Conservation (phyloP, 1,140 invertebrate species). For the Geopemphigus sp. region DNA sequence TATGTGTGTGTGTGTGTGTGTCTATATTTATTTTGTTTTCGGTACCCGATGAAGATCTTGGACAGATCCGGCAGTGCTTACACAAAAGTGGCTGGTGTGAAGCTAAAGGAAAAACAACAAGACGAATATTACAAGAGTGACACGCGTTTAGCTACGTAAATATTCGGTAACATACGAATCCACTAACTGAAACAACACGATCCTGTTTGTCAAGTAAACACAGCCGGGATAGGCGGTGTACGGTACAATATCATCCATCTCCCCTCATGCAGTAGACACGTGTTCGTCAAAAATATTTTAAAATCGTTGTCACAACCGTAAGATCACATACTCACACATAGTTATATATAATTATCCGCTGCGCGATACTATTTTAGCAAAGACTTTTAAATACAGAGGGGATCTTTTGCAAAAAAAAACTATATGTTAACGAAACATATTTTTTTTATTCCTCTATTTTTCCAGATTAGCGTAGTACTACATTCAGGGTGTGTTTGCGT, state of each 20-base stretch:
- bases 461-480: slow-evolving; percentile 20
- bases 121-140: slow-evolving; percentile 29
- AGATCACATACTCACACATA: not conserved
- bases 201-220: slow-evolving; percentile 40
- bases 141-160: slow-evolving; percentile 46
- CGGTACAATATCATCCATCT: slow-evolving; percentile 36
- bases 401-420: not conserved
- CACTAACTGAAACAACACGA: slow-evolving; percentile 45
- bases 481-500: not conserved
- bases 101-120: slow-evolving; percentile 32
- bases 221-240: not conserved
- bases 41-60: not conserved
- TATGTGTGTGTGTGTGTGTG: no score
- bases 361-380: not conserved
- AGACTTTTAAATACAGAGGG: not conserved
- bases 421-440: not conserved
- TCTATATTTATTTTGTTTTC: not conserved
- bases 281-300: slow-evolving; percentile 44
- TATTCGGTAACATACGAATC: slow-evolving; percentile 30
- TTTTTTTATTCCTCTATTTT: not conserved
- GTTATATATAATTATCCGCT: slow-evolving; percentile 23
- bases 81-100: slow-evolving; percentile 34
- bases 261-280: slow-evolving; percentile 19
- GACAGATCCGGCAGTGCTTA: not conserved
- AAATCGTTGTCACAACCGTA: not conserved